phyloP scores from a whole-genome alignment of 2,797 vertebrate genomes.

The Enteromius treurensis region DNA sequence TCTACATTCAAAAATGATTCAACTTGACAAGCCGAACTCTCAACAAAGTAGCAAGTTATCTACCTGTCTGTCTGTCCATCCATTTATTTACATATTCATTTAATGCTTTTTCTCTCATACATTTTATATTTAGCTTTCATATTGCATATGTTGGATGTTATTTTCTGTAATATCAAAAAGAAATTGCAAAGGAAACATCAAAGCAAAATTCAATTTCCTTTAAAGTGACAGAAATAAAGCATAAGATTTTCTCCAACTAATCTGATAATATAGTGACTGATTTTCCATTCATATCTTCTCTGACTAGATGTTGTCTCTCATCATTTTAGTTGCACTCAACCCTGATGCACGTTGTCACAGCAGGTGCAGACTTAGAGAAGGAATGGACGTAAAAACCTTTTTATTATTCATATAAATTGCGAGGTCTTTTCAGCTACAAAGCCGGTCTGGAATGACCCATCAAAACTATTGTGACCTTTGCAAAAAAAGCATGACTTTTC shows the following conservation, averaged over 20 bases:
- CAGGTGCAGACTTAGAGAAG: conserved; percentile 1
- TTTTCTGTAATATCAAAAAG: background rate
- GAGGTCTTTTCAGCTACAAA: conserved; percentile 28
- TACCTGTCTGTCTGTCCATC: background rate
- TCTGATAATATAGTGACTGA: conserved; percentile 1
- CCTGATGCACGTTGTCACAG: conserved; percentile 29
- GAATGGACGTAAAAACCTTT: conserved; percentile 16
- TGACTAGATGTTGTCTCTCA: conserved; percentile 8
- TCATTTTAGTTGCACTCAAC: conserved; percentile 9
- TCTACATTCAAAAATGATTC: background rate
- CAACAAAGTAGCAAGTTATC: background rate
- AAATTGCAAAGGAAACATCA: conserved; percentile 34
- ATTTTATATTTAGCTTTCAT: background rate
- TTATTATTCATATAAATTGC: conserved; percentile 47
- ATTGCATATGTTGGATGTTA: background rate
- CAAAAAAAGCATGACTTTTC: conserved; percentile 26
- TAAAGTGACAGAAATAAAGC: conserved; percentile 28
- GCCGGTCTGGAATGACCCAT: conserved; percentile 26
- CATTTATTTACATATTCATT: conserved; percentile 19
- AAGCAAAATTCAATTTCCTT: conserved; percentile 24
- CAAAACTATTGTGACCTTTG: conserved; percentile 36
- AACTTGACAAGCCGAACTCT: background rate
- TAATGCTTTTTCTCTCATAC: background rate
- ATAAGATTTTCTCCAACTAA: background rate
- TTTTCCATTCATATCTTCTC: background rate